Evolutionary conservation across 1,140 invertebrate genomes (phyloP), one percentile per base, ranked within the genome.

Genomic region (Globodera ellingtonae): DNA sequence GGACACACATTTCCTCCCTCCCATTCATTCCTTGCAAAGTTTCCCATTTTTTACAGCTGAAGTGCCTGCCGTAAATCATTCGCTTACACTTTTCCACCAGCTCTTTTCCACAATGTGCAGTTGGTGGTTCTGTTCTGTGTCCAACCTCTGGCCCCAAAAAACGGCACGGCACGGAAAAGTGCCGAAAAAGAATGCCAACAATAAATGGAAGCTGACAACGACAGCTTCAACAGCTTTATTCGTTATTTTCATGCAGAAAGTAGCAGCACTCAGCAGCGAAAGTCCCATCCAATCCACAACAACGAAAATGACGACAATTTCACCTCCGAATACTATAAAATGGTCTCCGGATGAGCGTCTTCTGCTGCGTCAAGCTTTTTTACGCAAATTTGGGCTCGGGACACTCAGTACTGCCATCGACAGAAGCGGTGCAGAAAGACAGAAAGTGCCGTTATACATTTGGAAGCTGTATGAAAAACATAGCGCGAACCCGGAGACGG

Each of bases 381-480:
- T 48, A 50, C 59, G 81, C 52, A 79, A 74, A 75, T 72, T 82
- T 44, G 62, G 66, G 4, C 71, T 82, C 47, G 59, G 47, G 3
- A 13, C 50, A 74, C 74, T 82, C 56, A 72, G 71, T 46, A 62
- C 3, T 35, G 46, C 15, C 65, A 67, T 8, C 8, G 13, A 70
- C 9, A 4, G 4, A 18, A 10, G 59, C 24, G 2, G 35, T 0
- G 46, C 6, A 15, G 44, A 65, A 69, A 66, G 9, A 67, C 21
- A 50, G 4, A 62, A 67, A 77, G 75, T 85, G 46, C 84, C 84
- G 46, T 70, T 79, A 56, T 85, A 85, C 52, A 79, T 85, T 67
- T 85, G 84, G 84, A 70, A 75, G 46, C 72, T 85, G 46, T 85
- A 85, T 66, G 84, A 83, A 8, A 66, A 82, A n/a, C 79, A 75